phyloP scores from a whole-genome alignment of 1,140 invertebrate genomes.

The Bradysia coprophila region DNA sequence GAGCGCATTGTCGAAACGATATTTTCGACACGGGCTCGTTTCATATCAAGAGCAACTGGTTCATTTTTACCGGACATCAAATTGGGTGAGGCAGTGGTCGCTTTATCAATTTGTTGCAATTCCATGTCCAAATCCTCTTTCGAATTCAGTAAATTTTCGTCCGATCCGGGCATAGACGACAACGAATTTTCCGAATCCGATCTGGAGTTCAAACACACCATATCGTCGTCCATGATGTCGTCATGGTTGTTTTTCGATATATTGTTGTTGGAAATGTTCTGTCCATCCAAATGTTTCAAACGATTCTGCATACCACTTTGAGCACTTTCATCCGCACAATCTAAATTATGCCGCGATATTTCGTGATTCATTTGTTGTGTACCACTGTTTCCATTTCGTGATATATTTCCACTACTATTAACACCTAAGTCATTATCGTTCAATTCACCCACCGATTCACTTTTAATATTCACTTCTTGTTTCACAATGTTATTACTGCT shows the following conservation, averaged over 20 bases:
- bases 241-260: slow-evolving; percentile 19
- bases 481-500: slow-evolving; percentile 8
- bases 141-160: slow-evolving; percentile 33
- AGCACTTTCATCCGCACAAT: not conserved
- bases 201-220: slow-evolving; percentile 14
- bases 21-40: slow-evolving; percentile 83
- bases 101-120: slow-evolving; percentile 25
- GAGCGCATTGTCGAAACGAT: slow-evolving; percentile 83
- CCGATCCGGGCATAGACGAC: slow-evolving; percentile 38
- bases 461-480: slow-evolving; percentile 1
- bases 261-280: slow-evolving; percentile 1
- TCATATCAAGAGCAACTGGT: slow-evolving; percentile 45
- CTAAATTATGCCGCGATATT: not conserved
- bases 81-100: slow-evolving; percentile 21
- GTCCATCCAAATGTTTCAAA: not conserved
- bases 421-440: slow-evolving; percentile 1
- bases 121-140: slow-evolving; percentile 39
- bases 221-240: slow-evolving; percentile 19
- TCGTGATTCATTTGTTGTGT: not conserved
- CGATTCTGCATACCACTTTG: not conserved
- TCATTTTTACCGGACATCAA: slow-evolving; percentile 25
- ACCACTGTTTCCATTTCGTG: not conserved
- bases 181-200: slow-evolving; percentile 33
- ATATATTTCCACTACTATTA: not conserved
- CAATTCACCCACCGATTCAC: slow-evolving; percentile 1